Evolutionary conservation across 1,140 invertebrate species (phyloP).

Genomic region (Yoshiicerus persimilis): DNA sequence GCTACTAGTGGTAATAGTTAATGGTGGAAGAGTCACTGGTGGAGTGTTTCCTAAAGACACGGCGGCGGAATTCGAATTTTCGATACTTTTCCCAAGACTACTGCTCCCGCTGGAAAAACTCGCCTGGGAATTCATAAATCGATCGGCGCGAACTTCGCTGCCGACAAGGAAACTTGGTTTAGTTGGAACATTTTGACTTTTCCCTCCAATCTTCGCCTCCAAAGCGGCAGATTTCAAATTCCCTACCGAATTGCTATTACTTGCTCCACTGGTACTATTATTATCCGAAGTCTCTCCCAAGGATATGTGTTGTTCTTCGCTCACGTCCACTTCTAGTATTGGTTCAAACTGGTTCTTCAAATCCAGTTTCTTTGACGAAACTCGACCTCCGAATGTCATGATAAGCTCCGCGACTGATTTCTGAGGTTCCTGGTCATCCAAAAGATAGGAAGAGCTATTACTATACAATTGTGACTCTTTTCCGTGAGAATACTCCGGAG

Average conservation of each 20-base stretch:
- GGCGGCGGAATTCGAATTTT: neutral
- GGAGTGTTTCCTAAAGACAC: neutral
- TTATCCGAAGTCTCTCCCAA: conserved; percentile 37
- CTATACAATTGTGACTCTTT: neutral
- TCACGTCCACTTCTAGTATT: conserved; percentile 29
- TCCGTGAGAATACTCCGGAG: neutral
- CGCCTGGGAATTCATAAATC: neutral
- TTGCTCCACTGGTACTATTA: conserved; percentile 28
- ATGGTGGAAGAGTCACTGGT: neutral
- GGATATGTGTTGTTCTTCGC: conserved; percentile 19
- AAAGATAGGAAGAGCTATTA: neutral
- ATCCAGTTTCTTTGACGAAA: neutral
- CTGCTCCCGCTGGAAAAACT: neutral
- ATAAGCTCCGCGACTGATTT: conserved; percentile 41
- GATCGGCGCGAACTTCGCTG: neutral
- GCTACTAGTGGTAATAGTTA: neutral
- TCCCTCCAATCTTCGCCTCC: neutral
- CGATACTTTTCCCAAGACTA: neutral
- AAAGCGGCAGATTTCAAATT: neutral
- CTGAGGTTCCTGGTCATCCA: conserved; percentile 22
- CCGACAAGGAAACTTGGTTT: neutral
- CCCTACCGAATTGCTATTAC: neutral
- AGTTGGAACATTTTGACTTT: neutral
- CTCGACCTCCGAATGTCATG: conserved; percentile 38
- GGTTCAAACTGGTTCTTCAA: conserved; percentile 38